Evolutionary conservation across 1,140 invertebrate genomes (phyloP).

Genomic region (Saccostrea glomerata): DNA sequence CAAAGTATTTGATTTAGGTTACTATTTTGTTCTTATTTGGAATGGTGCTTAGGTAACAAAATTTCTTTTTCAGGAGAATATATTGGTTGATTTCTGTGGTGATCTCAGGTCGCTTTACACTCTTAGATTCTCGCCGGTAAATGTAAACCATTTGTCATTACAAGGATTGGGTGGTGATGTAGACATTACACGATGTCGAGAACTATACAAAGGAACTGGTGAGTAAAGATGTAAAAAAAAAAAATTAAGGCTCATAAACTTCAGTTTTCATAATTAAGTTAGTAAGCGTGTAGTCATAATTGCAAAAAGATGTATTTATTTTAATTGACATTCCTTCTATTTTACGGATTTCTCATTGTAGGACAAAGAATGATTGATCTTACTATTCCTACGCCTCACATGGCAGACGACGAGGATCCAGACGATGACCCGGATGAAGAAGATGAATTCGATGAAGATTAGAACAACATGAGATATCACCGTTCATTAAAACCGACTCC

Average conservation of each 20-base stretch:
- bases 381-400: not conserved
- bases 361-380: not conserved
- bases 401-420: not conserved
- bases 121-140: not conserved
- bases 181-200: not conserved
- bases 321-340: no score
- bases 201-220: conserved; percentile 5
- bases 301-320: no score
- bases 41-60: not conserved
- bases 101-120: conserved; percentile 3
- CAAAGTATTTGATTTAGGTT: no score
- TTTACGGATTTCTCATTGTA: not conserved
- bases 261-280: no score
- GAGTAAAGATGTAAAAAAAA: not conserved
- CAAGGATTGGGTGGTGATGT: conserved; percentile 9
- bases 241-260: no score
- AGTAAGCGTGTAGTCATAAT: no score
- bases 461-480: not conserved
- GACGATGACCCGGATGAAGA: conserved; percentile 24
- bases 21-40: not conserved
- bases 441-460: conserved; percentile 31
- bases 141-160: not conserved
- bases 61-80: not conserved
- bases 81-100: not conserved
- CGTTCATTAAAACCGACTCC: no score